phyloP scores from a whole-genome alignment of 2,113 vertebrate species.

The Neolamprologus falcicula region DNA sequence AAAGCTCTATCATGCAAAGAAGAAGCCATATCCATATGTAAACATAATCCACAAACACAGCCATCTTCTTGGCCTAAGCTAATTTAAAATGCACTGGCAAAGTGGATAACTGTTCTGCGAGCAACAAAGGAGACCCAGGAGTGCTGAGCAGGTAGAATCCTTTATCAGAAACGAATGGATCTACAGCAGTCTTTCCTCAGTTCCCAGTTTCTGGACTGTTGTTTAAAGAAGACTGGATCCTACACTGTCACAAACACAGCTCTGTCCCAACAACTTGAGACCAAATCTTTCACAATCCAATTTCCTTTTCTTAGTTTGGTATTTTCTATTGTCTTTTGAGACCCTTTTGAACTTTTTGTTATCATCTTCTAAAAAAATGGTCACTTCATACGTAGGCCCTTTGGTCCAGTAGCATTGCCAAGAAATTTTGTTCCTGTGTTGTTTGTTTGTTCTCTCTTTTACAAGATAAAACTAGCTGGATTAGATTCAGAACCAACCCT shows the following conservation, averaged over 20 bases:
- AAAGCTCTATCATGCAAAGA: not conserved
- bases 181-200: not conserved
- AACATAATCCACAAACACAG: not conserved
- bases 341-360: not conserved
- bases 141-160: not conserved
- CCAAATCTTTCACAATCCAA: not conserved
- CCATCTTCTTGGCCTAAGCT: not conserved
- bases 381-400: not conserved
- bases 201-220: not conserved
- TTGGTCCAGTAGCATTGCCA: not conserved
- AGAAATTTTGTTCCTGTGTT: not conserved
- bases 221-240: not conserved
- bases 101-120: not conserved
- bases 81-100: not conserved
- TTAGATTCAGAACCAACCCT: not conserved
- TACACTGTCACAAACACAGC: accelerated
- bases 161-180: not conserved
- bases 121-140: not conserved
- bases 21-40: not conserved
- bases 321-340: not conserved
- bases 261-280: not conserved
- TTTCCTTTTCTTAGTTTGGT: not conserved
- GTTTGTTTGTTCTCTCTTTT: not conserved
- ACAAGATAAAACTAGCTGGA: not conserved
- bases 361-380: not conserved